phyloP scores from a whole-genome alignment of 2,797 vertebrate species.

The Falco biarmicus region DNA sequence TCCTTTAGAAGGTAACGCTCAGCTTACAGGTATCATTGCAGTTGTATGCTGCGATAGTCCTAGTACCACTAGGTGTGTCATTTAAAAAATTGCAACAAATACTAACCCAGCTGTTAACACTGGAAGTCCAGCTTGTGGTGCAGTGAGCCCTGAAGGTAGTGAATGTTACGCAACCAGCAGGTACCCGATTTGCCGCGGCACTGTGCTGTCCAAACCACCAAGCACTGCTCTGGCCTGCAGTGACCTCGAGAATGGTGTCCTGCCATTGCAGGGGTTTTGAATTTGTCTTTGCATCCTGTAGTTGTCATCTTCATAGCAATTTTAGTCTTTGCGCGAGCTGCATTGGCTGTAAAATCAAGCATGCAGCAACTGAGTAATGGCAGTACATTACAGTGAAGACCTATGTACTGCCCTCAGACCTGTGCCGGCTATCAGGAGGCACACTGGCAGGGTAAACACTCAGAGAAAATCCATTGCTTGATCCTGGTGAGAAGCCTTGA shows the following conservation, averaged over 20 bases:
- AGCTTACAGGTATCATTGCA: not conserved
- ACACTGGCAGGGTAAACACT: not conserved
- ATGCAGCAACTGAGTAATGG: not conserved
- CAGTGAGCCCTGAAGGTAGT: not conserved
- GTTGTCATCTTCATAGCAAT: not conserved
- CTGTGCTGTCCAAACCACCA: not conserved
- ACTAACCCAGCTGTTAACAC: not conserved
- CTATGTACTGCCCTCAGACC: accelerated
- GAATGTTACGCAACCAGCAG: no score
- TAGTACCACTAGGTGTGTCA: not conserved
- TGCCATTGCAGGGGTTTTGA: not conserved
- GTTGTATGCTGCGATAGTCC: not conserved
- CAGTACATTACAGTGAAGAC: not conserved
- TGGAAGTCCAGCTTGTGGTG: not conserved
- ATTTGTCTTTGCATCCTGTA: not conserved
- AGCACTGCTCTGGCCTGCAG: not conserved
- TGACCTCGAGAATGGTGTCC: not conserved
- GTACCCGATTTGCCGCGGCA: not conserved
- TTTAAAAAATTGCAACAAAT: not conserved
- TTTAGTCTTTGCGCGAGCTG: not conserved
- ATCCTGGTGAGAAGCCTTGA: not conserved
- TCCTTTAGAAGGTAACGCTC: not conserved
- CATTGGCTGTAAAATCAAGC: not conserved
- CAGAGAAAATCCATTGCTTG: not conserved
- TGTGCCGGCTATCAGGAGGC: not conserved